Base-by-base conservation (phyloP, 2,113 vertebrate species). In the Notechis scutatus region DNA sequence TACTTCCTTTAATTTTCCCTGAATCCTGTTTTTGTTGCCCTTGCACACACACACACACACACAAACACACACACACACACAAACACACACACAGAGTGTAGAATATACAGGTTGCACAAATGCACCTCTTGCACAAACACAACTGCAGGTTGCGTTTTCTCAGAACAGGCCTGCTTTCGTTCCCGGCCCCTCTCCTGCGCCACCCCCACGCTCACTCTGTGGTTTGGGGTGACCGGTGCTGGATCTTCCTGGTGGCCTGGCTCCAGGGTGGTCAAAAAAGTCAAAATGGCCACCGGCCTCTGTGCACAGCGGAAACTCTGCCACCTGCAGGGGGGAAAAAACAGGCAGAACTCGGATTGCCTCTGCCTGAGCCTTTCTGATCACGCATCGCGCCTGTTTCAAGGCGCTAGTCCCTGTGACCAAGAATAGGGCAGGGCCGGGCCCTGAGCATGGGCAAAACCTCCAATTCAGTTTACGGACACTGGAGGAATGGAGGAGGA, bases 141-240 rank as follows among this genome's bases (percentile, higher is more conserved):
- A 26, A 47, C 42, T 1, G 24, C 9, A 8, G 26, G 34, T 64
- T 55, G 14, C 21, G 1, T 26, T 8, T 12, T 39, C 26, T 4
- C 0, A 20, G 14, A 23, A 5, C 1, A 5, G 21, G 20, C 11
- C 11, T 39, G 1, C 45, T n/a, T 12, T 24, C 7, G 14, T 29
- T 12, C 47, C 5, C 11, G 5, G 45, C 45, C 55, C 26, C 10
- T 29, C 64, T n/a, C 64, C 61, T 69, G 29, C 0, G 1, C 29
- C 29, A 34, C 50, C 34, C 47, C 3, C 21, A 57, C 6, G 5
- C 5, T 12, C 2, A 26, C 15, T 50, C 20, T n/a, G 3, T 3
- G 47, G 14, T 39, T 89, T 89, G n/a, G n/a, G 24, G 0, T 3
- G 18, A 23, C 15, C 89, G 42, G 34, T 3, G 12, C 34, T 85